Evolutionary conservation across 2,113 vertebrate species (phyloP).

Genomic region (Xenopus borealis): DNA sequence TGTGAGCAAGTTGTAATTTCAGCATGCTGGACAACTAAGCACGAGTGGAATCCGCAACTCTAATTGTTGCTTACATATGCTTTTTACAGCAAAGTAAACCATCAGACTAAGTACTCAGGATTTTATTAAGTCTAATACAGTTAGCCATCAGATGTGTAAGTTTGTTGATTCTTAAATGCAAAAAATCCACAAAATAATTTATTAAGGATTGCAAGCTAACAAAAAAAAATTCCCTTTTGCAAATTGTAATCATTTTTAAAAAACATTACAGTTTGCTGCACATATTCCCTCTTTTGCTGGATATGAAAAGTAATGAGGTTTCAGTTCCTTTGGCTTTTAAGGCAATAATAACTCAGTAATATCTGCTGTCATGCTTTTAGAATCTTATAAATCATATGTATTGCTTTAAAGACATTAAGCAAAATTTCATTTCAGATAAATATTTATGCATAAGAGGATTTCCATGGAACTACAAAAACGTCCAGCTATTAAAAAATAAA

Average conservation of each 20-base stretch:
- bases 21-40: not conserved
- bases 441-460: too few species aligned
- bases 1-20: not conserved
- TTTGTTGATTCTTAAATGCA: not conserved
- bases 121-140: not conserved
- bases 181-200: not conserved
- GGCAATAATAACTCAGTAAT: not conserved
- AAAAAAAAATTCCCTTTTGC: not conserved
- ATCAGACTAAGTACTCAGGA: not conserved
- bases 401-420: too few species aligned
- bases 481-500: not conserved
- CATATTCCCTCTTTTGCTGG: slow-evolving; percentile 3
- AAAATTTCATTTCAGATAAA: too few species aligned
- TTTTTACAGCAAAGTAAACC: not conserved
- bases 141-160: not conserved
- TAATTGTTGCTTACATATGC: not conserved
- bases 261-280: slow-evolving; percentile 15
- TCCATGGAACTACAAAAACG: too few species aligned
- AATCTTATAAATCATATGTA: too few species aligned
- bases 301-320: not conserved
- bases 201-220: not conserved
- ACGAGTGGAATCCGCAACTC: not conserved
- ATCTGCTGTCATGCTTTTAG: too few species aligned
- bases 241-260: not conserved
- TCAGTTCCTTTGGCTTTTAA: not conserved